These are phyloP conservation scores for Gerris buenoi DNA, from an alignment of 1,140 invertebrate species.

Conservation along the genomic window DNA sequence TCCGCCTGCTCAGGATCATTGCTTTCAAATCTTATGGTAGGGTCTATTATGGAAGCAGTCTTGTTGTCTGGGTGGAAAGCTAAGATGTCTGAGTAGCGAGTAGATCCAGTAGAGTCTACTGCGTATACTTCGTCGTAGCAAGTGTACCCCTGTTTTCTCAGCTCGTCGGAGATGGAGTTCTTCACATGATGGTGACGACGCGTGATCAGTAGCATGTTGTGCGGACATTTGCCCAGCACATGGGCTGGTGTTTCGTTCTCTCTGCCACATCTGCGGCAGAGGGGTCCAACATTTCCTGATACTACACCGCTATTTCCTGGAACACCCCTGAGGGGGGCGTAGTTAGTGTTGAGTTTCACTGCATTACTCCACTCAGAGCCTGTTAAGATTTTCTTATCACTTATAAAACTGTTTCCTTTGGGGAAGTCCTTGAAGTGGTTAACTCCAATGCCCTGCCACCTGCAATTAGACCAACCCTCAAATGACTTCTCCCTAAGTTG, in stretches of 20 bases:
- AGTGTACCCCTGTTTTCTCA: not conserved
- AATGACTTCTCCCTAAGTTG: not conserved
- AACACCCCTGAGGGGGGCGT: not conserved
- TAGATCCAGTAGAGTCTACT: not conserved
- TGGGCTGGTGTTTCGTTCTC: not conserved
- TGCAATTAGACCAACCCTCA: not conserved
- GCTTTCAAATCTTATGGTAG: not conserved
- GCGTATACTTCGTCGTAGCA: not conserved
- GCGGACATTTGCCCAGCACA: not conserved
- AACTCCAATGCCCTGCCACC: not conserved
- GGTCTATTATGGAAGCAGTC: not conserved
- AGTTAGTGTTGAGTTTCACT: not conserved
- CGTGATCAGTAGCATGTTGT: not conserved
- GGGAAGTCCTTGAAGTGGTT: slow-evolving; percentile 25
- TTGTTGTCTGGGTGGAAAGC: not conserved
- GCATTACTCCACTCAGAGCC: not conserved
- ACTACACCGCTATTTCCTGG: not conserved
- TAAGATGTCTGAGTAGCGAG: not conserved
- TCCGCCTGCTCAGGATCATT: not conserved
- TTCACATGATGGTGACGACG: not conserved
- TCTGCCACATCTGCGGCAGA: not conserved
- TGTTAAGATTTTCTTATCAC: not conserved
- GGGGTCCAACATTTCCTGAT: not conserved
- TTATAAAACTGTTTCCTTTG: slow-evolving; percentile 46
- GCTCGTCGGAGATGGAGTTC: not conserved